Evolutionary conservation across 1,140 invertebrate genomes (phyloP).

Genomic region (Saccostrea echinata): DNA sequence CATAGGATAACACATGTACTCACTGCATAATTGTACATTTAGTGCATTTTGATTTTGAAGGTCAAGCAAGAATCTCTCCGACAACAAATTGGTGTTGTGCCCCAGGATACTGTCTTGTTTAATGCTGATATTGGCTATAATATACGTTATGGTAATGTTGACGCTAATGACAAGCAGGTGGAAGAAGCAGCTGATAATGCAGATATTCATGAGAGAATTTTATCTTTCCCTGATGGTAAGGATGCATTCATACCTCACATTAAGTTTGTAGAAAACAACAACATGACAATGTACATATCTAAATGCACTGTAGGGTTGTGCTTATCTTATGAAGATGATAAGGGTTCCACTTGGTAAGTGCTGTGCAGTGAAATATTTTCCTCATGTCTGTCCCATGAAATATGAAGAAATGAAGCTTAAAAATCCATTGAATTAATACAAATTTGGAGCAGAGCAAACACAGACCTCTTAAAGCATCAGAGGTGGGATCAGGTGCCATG

Average conservation of each 20-base stretch:
- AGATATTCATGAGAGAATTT: conserved; percentile 95
- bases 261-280: not conserved
- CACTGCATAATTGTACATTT: not conserved
- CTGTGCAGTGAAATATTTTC: too few relatives aligned
- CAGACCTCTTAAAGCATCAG: too few relatives aligned
- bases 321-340: too few relatives aligned
- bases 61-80: conserved; percentile 90
- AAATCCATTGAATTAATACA: too few relatives aligned
- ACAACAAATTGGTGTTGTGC: conserved; percentile 93
- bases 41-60: conserved; percentile 58
- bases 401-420: too few relatives aligned
- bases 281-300: not conserved
- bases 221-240: conserved; percentile 90
- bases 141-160: conserved; percentile 94
- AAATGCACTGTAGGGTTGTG: too few relatives aligned
- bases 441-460: too few relatives aligned
- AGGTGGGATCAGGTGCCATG: too few relatives aligned
- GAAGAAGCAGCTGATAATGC: conserved; percentile 93
- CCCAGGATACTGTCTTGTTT: conserved; percentile 98
- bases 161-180: conserved; percentile 90
- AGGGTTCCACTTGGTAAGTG: too few relatives aligned
- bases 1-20: too few relatives aligned
- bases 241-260: not conserved
- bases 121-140: conserved; percentile 98
- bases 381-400: too few relatives aligned